Percentiles rank a stretch among this genome's conserved stretches.
phyloP scores from a whole-genome alignment of 2,888 invertebrate genomes.

The Euspilapteryx auroguttella region DNA sequence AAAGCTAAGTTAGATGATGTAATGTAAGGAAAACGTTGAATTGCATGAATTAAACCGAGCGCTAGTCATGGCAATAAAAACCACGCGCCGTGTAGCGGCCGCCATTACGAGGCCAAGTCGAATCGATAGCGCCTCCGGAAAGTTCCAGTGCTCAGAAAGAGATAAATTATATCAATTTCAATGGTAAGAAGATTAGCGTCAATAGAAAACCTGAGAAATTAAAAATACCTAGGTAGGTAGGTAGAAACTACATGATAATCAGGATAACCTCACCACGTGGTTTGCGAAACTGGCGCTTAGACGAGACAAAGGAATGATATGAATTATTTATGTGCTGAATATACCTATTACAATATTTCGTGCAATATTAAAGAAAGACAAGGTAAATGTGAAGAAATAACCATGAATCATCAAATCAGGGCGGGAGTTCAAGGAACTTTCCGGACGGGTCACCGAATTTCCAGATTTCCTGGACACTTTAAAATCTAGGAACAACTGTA shows the following conservation, averaged over 20 bases:
- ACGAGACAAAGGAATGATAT: neutral
- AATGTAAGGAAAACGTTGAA: neutral
- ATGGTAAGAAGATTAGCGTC: neutral
- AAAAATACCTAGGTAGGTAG: neutral
- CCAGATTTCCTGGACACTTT: too few relatives aligned
- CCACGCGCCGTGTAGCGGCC: too few relatives aligned
- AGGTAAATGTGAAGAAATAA: too few relatives aligned
- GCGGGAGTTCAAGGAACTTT: constrained; percentile 11
- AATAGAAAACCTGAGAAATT: neutral
- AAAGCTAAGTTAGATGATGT: neutral
- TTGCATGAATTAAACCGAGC: too few relatives aligned
- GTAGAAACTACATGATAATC: neutral
- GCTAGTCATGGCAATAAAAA: too few relatives aligned
- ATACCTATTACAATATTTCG: too few relatives aligned
- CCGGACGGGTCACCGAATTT: constrained; percentile 24
- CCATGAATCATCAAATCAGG: neutral
- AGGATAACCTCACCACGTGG: neutral
- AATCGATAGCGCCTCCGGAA: constrained; percentile 2
- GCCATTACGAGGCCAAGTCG: neutral
- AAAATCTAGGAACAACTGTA: too few relatives aligned
- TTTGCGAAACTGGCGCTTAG: too few relatives aligned
- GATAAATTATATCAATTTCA: neutral
- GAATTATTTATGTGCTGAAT: too few relatives aligned
- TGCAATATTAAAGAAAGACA: too few relatives aligned
- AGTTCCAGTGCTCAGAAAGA: constrained; percentile 2